Evolutionary conservation across 2,888 invertebrate species (phyloP), one percentile per base, ranked within the genome.

Genomic region (Geotrupes spiniger): DNA sequence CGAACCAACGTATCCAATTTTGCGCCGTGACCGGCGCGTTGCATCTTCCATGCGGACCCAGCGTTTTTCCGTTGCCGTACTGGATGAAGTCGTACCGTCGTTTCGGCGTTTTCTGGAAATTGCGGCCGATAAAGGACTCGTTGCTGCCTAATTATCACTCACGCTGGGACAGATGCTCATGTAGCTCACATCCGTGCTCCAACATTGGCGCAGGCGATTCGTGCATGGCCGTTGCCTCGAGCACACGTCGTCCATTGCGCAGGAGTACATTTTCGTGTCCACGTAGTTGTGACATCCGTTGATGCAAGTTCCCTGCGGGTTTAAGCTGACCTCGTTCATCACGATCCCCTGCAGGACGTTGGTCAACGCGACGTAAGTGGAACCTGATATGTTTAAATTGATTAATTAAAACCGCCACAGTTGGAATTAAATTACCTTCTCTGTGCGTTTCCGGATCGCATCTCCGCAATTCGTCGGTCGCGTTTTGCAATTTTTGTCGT

Each of bases 261-360:
- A 88, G 16, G 81, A 79, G 49, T 83, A 70, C 47, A 76, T 78
- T 61, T 82, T 76, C 0, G 84, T 74, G 5, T 45, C 29, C 1
- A 21, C 26, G 10, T 25, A 41, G 6, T 0, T 2, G 5, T 21
- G n/a, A 15, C 46, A 41, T 2, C 17, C 83, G 76, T 17, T 78
- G 75, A 73, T 89, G 68, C 91, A 91, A 0, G 85, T 82, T 2
- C 76, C 73, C 2, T 81, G 80, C 0, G 70, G 53, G 68, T 89
- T 89, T 76, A 91, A 74, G 68, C 90, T 88, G 11, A 87, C 88
- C 65, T 91, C 91, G 69, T 92, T 91, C 63, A 88, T 86, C 41
- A 92, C 76, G 70, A 85, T 89, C n/a, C 90, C 89, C 73, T 90
- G 88, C 11, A 91, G 76, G 0, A 91, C 73, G 17, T 84, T 80